phyloP scores from a whole-genome alignment of 1,140 invertebrate species.

The Drosophila ohnishii region DNA sequence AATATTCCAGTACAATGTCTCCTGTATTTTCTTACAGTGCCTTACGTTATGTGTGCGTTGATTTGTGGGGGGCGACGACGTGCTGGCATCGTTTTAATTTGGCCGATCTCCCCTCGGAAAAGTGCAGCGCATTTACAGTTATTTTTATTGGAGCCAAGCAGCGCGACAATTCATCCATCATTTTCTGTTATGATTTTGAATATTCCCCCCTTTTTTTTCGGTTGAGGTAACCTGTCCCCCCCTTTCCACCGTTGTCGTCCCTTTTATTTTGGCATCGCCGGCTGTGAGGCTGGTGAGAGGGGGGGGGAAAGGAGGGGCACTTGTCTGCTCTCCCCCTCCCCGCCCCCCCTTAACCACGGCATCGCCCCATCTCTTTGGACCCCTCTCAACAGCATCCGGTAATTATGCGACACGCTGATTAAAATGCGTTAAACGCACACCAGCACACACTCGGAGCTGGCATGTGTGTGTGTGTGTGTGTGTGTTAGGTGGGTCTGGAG shows the following conservation, averaged over 20 bases:
- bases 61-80: constrained; percentile 35
- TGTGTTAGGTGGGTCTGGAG: constrained; percentile 70
- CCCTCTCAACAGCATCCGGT: constrained; percentile 75
- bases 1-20: not conserved
- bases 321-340: constrained; percentile 18
- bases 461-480: constrained; percentile 14
- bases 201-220: constrained; percentile 28
- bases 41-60: constrained; percentile 25
- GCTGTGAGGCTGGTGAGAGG: constrained; percentile 6
- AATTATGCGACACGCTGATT: constrained; percentile 81
- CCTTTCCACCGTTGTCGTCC: not conserved
- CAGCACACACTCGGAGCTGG: constrained; percentile 6
- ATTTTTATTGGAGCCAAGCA: constrained; percentile 81
- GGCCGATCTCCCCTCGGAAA: constrained; percentile 71
- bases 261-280: constrained; percentile 45
- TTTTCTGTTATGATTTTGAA: constrained; percentile 79
- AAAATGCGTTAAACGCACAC: constrained; percentile 74
- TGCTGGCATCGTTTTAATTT: constrained; percentile 75
- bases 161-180: constrained; percentile 81
- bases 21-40: not conserved
- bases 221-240: constrained; percentile 9
- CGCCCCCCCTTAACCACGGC: not conserved
- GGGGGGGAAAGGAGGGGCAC: constrained; percentile 5
- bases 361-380: constrained; percentile 6
- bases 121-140: constrained; percentile 73